These are phyloP conservation scores for Oryzias melastigma DNA, from an alignment of 2,113 vertebrate species.

Conservation along the genomic window DNA sequence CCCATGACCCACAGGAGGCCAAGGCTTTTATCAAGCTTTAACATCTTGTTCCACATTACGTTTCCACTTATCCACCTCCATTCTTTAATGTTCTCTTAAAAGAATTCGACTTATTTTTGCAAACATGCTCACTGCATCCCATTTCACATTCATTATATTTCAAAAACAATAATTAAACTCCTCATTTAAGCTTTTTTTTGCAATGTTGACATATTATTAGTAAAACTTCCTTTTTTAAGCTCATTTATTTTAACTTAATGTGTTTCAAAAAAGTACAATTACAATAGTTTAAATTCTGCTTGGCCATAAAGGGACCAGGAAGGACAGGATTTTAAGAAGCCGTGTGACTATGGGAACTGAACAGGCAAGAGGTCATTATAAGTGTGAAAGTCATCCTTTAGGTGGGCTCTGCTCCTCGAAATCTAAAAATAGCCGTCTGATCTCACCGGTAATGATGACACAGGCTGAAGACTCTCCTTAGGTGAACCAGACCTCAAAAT, in stretches of 20 bases:
- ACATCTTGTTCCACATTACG: too few species aligned
- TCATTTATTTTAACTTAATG: not conserved
- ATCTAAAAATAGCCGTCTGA: not conserved
- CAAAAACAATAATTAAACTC: too few species aligned
- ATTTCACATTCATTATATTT: too few species aligned
- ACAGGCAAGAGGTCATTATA: not conserved
- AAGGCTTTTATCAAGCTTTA: too few species aligned
- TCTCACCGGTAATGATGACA: constrained; percentile 17
- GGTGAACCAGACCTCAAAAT: not conserved
- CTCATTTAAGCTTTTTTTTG: too few species aligned
- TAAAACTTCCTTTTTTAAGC: not conserved
- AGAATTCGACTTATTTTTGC: too few species aligned
- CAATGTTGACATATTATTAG: not conserved
- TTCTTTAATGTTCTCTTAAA: too few species aligned
- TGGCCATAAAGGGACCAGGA: not conserved
- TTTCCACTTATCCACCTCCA: too few species aligned
- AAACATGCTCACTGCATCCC: too few species aligned
- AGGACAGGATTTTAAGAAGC: not conserved
- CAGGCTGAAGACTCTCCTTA: not conserved
- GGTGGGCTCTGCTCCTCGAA: not conserved
- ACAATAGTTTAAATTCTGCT: not conserved
- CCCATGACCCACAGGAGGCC: too few species aligned
- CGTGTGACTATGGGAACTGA: not conserved
- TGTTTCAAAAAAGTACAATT: not conserved
- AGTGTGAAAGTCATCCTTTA: not conserved